Conservation (phyloP, 2,888 invertebrate species). For the Campaea margaritaria region DNA sequence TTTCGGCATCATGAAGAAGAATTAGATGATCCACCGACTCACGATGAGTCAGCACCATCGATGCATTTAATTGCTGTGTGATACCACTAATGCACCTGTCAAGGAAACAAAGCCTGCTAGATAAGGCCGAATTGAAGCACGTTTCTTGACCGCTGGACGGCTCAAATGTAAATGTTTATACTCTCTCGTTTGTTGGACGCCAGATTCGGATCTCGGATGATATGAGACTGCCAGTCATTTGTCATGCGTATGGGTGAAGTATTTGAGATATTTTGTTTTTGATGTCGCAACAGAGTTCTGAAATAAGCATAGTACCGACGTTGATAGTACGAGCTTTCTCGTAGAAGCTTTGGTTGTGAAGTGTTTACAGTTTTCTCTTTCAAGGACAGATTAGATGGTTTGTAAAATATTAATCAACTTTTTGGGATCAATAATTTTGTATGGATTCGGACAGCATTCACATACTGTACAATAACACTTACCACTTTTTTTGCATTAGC, state of each 20-base stretch:
- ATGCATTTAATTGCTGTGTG: constrained; percentile 84
- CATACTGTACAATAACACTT: too few relatives aligned
- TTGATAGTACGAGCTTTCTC: too few relatives aligned
- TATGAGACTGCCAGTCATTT: constrained; percentile 80
- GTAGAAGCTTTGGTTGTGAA: too few relatives aligned
- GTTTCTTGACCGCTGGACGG: constrained; percentile 63
- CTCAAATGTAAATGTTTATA: constrained; percentile 84
- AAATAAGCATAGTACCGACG: too few relatives aligned
- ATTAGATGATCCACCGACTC: constrained; percentile 51
- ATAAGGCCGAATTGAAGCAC: constrained; percentile 81
- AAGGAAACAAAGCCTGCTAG: constrained; percentile 81
- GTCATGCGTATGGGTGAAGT: constrained; percentile 62
- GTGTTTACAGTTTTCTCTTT: too few relatives aligned
- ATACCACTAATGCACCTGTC: constrained; percentile 84
- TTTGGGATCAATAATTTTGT: too few relatives aligned
- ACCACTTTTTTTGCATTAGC: too few relatives aligned
- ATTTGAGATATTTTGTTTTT: constrained; percentile 40
- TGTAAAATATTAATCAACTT: too few relatives aligned
- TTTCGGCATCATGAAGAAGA: constrained; percentile 36
- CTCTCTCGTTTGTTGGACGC: constrained; percentile 69
- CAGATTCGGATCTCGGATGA: constrained; percentile 68
- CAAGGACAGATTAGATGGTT: too few relatives aligned
- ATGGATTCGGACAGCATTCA: too few relatives aligned
- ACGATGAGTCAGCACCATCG: constrained; percentile 74
- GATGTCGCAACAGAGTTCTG: constrained; percentile 6